Conservation (phyloP, 2,113 vertebrate genomes). For the Gnathonemus echidnorhynchus region DNA sequence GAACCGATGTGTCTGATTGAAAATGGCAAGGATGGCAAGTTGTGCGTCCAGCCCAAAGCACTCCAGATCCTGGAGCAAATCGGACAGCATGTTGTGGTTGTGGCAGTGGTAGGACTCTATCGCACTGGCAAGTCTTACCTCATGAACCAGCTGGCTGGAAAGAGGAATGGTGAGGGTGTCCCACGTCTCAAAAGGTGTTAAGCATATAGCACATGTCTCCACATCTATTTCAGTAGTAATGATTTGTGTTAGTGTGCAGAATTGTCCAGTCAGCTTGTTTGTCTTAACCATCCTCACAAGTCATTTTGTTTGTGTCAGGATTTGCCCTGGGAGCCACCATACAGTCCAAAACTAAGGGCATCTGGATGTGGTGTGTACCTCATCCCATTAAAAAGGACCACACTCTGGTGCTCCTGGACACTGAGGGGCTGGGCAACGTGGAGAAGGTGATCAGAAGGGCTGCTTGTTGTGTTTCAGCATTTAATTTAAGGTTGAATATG, state of each 20-base stretch:
- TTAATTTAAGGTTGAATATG: not conserved
- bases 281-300: no score
- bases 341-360: slow-evolving; percentile 13
- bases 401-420: slow-evolving; percentile 25
- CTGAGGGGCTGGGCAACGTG: slow-evolving; percentile 17
- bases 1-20: slow-evolving; percentile 13
- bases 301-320: not conserved
- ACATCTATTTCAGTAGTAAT: not conserved
- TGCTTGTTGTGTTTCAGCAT: not conserved
- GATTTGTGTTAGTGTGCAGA: no score
- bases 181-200: not conserved
- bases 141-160: slow-evolving; percentile 12
- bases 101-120: slow-evolving; percentile 11
- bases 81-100: no score
- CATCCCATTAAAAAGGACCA: slow-evolving; percentile 15
- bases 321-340: slow-evolving; percentile 20
- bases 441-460: slow-evolving; percentile 12
- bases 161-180: slow-evolving; percentile 9
- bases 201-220: not conserved
- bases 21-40: no score
- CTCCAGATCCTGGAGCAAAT: no score
- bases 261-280: no score
- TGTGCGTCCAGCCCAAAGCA: no score
- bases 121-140: slow-evolving; percentile 20
- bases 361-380: slow-evolving; percentile 18